A percentile compares a stretch with the other conserved stretches of the same genome.
Evolutionary conservation across 2,113 vertebrate genomes (phyloP).

Genomic region (Pteropus alecto): DNA sequence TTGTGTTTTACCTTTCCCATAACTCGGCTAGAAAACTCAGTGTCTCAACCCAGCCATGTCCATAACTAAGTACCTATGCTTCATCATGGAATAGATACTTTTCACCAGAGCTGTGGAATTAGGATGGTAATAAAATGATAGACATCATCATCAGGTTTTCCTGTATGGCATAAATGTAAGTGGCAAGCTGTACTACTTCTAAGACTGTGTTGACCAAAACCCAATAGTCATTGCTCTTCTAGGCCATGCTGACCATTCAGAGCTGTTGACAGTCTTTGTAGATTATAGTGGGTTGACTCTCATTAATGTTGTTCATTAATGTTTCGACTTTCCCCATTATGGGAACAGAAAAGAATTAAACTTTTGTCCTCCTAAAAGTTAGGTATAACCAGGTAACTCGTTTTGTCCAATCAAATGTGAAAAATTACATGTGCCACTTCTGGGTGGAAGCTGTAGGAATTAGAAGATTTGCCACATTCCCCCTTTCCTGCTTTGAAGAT

Average conservation of each 20-base stretch:
- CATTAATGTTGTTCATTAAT: neutral
- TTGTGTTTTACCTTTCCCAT: neutral
- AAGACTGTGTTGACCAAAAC: too few species aligned
- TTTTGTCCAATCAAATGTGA: neutral
- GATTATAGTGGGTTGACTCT: neutral
- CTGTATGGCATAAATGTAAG: neutral
- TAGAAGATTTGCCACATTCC: neutral
- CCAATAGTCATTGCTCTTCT: neutral
- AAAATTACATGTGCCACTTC: neutral
- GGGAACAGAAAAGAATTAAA: neutral
- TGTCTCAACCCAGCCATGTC: neutral
- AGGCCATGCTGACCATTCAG: neutral
- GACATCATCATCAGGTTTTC: neutral
- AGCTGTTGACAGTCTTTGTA: neutral
- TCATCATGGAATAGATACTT: neutral
- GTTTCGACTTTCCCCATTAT: neutral
- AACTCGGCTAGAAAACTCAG: neutral
- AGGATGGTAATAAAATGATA: neutral
- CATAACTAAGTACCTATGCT: neutral
- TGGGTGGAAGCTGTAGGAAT: neutral
- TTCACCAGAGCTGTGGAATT: neutral
- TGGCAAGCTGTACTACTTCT: neutral
- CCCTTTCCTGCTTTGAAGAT: neutral
- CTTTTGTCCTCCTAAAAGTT: neutral
- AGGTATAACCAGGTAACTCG: neutral